A percentile compares a stretch with the other conserved stretches of the same genome.
Evolutionary conservation across 2,113 vertebrate species (phyloP).

Genomic region (Heliornis fulica): DNA sequence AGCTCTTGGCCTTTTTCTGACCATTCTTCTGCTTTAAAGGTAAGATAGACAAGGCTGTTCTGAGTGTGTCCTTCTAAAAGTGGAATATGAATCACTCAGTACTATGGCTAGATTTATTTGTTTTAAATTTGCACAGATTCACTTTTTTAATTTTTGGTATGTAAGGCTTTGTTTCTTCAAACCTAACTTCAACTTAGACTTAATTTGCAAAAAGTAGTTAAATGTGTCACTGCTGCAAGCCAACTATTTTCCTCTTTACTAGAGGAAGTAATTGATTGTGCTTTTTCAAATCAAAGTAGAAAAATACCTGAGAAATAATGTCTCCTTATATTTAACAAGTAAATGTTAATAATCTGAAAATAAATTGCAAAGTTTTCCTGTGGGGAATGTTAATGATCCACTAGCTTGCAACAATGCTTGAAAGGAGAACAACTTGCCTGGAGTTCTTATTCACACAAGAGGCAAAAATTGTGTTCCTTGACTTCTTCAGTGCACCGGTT

Average conservation of each 20-base stretch:
- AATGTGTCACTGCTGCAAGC: background rate
- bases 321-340: background rate
- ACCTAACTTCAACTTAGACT: background rate
- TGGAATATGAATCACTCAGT: background rate
- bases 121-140: background rate
- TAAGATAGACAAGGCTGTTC: background rate
- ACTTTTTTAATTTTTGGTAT: background rate
- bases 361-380: background rate
- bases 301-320: background rate
- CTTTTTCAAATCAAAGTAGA: background rate
- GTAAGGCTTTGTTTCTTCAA: background rate
- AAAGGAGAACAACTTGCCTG: background rate
- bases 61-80: background rate
- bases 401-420: background rate
- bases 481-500: background rate
- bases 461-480: background rate
- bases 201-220: conserved; percentile 2
- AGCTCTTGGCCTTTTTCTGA: background rate
- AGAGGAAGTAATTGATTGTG: background rate
- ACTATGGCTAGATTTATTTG: background rate
- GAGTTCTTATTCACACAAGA: background rate
- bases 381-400: background rate
- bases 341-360: background rate
- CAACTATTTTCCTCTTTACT: background rate
- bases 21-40: background rate